Base-by-base conservation (phyloP, 1,140 invertebrate genomes). In the Diabrotica undecimpunctata region DNA sequence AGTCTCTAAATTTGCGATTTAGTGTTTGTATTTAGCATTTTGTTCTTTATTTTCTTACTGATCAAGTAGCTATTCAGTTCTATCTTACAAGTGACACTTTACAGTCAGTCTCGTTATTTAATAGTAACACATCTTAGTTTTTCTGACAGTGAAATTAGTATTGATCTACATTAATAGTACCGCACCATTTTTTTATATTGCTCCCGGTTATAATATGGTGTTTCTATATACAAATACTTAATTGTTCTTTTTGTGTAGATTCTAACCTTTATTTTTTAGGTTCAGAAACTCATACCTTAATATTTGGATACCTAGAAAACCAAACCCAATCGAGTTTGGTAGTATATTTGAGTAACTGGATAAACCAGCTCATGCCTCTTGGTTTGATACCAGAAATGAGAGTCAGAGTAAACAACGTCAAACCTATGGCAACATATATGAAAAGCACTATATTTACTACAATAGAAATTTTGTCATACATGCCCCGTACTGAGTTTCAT, bases 341-440 rank as follows among this genome's bases (percentile, higher is more conserved):
- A 7, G 13, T 35, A 10, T 64, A 57, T 46, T 38, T 64, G n/a
- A 64, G 35, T 25, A 46, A 64, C 13, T 64, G 62, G 62, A 10
- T 55, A 11, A 58, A 58, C 46, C 46, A n/a, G 25, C 38, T 64
- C 7, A 64, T 58, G 50, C 62, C 62, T 6, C 39, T 64, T 14
- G 62, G 54, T 10, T 51, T 64, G 41, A 57, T 64, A 35, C 62
- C 62, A 25, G n/a, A 64, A 50, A 57, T 57, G 54, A 25, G 46
- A 38, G 41, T 64, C 5, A 53, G 25, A n/a, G 13, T 64, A 8
- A 56, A 39, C 8, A 38, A 64, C 25, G 62, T 64, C 7, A 10
- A n/a, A 9, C 54, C 62, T 11, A 53, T 57, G 35, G 56, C 62
- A 8, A 58, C 38, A 2, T 64, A 64, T 41, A 12, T 64, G 12